Percentiles rank a stretch among this genome's conserved stretches.
phyloP scores from a whole-genome alignment of 2,113 vertebrate genomes.

The Tinamus guttatus region DNA sequence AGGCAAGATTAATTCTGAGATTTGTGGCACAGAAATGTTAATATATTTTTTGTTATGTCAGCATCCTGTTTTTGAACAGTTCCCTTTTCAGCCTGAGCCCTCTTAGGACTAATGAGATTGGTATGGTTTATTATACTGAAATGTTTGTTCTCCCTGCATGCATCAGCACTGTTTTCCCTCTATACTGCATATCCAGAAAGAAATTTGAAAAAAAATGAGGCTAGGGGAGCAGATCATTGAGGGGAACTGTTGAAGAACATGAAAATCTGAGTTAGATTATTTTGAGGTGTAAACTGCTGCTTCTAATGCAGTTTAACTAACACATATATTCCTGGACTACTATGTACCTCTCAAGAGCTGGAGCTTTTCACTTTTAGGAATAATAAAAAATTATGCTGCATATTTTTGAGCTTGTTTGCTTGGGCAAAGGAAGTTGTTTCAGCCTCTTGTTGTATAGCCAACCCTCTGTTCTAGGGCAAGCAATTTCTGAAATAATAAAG shows the following conservation, averaged over 20 bases:
- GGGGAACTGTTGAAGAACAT: neutral
- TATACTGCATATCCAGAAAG: neutral
- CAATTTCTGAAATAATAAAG: neutral
- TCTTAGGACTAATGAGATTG: neutral
- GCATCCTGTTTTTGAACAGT: neutral
- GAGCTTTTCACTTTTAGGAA: neutral
- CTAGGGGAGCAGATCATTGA: neutral
- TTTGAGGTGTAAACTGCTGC: neutral
- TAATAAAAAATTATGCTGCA: neutral
- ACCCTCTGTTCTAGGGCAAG: neutral
- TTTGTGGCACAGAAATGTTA: constrained; percentile 37
- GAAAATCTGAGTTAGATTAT: neutral
- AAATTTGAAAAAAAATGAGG: neutral
- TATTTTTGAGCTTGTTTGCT: neutral
- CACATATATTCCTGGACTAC: neutral
- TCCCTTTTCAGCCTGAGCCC: neutral
- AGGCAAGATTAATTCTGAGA: constrained; percentile 1
- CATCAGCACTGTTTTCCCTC: neutral
- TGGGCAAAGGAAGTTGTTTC: neutral
- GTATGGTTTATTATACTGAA: neutral
- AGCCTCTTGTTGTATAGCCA: neutral
- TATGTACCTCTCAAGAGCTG: neutral
- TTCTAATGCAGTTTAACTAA: neutral
- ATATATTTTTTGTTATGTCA: neutral
- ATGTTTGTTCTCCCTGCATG: neutral